Conservation (phyloP, 2,888 invertebrate species). For the Diploptera punctata region DNA sequence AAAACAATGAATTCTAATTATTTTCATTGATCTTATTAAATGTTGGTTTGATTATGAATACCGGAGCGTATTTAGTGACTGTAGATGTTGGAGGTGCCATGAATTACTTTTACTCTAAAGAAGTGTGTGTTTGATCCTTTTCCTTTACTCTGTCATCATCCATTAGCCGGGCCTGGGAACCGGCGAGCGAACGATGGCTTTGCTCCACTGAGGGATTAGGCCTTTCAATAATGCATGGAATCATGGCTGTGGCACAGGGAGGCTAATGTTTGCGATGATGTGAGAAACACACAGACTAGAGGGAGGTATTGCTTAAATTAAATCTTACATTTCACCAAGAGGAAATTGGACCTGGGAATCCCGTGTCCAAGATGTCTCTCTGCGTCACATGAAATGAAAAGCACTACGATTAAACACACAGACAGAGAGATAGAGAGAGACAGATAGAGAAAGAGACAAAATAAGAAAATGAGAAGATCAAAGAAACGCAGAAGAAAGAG, state of each 20-base stretch:
- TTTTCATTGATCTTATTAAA: too few relatives aligned
- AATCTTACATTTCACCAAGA: background rate
- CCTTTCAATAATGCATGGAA: conserved; percentile 38
- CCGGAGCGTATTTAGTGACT: too few relatives aligned
- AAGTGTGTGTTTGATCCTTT: conserved; percentile 33
- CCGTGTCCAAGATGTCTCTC: background rate
- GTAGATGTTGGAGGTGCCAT: background rate
- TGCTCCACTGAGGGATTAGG: conserved; percentile 31
- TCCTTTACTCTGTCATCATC: conserved; percentile 37
- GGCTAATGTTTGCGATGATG: conserved; percentile 23
- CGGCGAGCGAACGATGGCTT: conserved; percentile 29
- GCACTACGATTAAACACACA: background rate
- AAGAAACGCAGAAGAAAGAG: background rate
- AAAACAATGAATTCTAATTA: too few relatives aligned
- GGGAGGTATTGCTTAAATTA: conserved; percentile 21
- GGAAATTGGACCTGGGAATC: conserved; percentile 11
- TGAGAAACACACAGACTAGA: conserved; percentile 21
- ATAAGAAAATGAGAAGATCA: background rate
- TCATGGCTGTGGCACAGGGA: conserved; percentile 21
- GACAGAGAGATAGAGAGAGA: background rate
- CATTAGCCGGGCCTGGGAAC: conserved; percentile 37
- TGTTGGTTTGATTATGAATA: too few relatives aligned
- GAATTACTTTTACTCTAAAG: conserved; percentile 3
- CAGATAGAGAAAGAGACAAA: background rate
- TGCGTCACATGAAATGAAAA: too few relatives aligned